Evolutionary conservation across 2,797 vertebrate species (phyloP).

Genomic region (Microhierax caerulescens): DNA sequence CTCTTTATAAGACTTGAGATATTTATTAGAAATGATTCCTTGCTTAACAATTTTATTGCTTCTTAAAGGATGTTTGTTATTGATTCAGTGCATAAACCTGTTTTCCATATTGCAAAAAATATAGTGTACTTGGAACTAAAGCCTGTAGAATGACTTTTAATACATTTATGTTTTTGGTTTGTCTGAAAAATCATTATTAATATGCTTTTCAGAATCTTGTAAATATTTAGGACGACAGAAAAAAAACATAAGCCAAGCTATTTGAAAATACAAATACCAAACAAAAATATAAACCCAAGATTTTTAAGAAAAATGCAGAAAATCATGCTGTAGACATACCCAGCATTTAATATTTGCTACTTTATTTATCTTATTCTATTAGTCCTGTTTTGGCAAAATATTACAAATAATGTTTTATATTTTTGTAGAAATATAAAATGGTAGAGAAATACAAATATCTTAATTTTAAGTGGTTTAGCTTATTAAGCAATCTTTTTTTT

Average conservation of each 20-base stretch:
- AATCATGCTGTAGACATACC: neutral
- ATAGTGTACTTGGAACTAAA: neutral
- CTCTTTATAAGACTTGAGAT: neutral
- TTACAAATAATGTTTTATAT: neutral
- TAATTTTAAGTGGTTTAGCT: neutral
- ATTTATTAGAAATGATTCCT: neutral
- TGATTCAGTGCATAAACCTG: neutral
- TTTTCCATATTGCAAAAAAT: neutral
- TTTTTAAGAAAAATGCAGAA: neutral
- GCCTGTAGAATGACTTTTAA: neutral
- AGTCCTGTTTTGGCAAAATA: neutral
- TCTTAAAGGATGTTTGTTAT: neutral
- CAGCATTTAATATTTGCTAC: neutral
- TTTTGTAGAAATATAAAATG: neutral
- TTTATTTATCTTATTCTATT: neutral
- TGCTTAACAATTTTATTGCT: neutral
- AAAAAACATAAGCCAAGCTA: neutral
- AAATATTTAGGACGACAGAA: neutral
- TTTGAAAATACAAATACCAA: neutral
- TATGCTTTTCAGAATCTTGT: neutral
- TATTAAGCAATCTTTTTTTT: neutral
- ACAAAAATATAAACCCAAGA: neutral
- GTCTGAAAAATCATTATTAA: neutral
- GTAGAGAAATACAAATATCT: neutral
- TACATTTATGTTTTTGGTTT: neutral